Percentiles rank a stretch among this genome's conserved stretches.
Conservation (phyloP, 2,113 vertebrate species). For the Neoarius graeffei region DNA sequence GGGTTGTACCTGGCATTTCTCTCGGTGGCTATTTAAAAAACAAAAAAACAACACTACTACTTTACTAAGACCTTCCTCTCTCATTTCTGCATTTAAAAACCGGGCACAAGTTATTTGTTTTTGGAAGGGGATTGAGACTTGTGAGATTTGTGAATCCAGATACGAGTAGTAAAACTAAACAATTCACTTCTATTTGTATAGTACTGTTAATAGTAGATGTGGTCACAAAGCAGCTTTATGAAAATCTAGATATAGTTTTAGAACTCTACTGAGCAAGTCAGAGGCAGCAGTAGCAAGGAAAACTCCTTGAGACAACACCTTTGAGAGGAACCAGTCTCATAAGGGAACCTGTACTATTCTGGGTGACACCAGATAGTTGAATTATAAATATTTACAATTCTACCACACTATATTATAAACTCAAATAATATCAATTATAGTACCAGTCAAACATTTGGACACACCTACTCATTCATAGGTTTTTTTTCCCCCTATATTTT, state of each 20-base stretch:
- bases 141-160: conserved; percentile 8
- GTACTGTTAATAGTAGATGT: not conserved
- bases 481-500: no score
- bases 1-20: conserved; percentile 49
- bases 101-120: not conserved
- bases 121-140: not conserved
- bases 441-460: no score
- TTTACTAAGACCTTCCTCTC: conserved; percentile 4
- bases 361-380: not conserved
- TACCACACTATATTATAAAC: not conserved
- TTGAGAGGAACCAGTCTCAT: not conserved
- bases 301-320: not conserved
- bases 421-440: not conserved
- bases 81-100: not conserved
- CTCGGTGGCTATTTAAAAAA: conserved; percentile 40
- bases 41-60: no score
- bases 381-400: not conserved
- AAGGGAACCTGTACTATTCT: not conserved
- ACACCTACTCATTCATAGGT: no score
- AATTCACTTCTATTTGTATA: no score
- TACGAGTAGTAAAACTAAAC: conserved; percentile 13
- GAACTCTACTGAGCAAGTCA: not conserved
- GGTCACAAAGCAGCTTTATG: not conserved
- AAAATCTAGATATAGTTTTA: not conserved
- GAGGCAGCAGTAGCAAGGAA: not conserved